These are phyloP conservation scores for Muricea muricata DNA, from an alignment of 92 coral and sea anemone species.

Conservation along the genomic window DNA sequence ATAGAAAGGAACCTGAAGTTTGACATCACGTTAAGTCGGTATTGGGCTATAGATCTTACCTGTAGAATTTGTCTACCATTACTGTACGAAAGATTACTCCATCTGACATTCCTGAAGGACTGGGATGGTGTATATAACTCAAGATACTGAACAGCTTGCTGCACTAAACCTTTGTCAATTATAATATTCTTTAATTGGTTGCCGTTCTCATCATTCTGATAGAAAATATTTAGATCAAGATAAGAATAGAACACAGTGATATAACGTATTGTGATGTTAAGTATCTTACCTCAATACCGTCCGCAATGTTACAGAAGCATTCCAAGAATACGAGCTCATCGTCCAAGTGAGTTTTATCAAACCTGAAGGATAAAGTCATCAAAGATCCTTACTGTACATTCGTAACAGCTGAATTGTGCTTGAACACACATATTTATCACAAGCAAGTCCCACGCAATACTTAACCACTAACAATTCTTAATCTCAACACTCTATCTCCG, in stretches of 20 bases:
- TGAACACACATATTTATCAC: too few relatives aligned
- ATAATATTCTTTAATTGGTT: conserved; percentile 88
- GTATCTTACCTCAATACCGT: conserved; percentile 87
- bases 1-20: too few relatives aligned
- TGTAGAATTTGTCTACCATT: too few relatives aligned
- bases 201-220: conserved; percentile 91
- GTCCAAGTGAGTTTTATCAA: conserved; percentile 90
- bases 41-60: too few relatives aligned
- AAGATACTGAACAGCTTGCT: conserved; percentile 84
- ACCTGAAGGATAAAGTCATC: conserved; percentile 55
- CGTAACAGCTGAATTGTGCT: neutral
- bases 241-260: too few relatives aligned
- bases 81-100: too few relatives aligned
- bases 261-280: too few relatives aligned
- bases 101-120: conserved; percentile 88
- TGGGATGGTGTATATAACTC: conserved; percentile 86
- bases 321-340: conserved; percentile 94
- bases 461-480: too few relatives aligned
- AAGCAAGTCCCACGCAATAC: too few relatives aligned
- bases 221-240: too few relatives aligned
- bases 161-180: conserved; percentile 89
- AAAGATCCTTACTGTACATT: neutral
- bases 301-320: conserved; percentile 96
- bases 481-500: neutral
- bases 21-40: too few relatives aligned